These are phyloP conservation scores for Urocolius indicus DNA, from an alignment of 2,113 vertebrate species.

Conservation along the genomic window DNA sequence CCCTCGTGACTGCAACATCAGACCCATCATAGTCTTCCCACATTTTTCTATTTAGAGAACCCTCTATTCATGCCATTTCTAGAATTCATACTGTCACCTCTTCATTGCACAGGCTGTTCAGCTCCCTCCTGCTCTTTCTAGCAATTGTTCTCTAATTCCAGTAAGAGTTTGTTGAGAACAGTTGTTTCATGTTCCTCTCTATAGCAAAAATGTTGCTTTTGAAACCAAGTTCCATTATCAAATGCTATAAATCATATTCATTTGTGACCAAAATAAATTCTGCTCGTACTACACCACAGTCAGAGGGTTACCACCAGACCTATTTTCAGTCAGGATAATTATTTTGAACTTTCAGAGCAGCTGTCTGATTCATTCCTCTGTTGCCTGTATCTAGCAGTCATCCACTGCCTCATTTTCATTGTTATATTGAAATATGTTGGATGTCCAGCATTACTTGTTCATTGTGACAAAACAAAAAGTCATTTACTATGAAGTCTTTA, in stretches of 20 bases:
- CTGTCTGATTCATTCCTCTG: constrained; percentile 42
- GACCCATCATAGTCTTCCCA: constrained; percentile 19
- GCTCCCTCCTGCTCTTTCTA: constrained; percentile 6
- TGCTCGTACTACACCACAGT: neutral
- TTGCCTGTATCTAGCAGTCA: neutral
- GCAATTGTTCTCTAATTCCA: constrained; percentile 8
- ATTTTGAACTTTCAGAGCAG: constrained; percentile 61
- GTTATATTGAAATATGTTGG: neutral
- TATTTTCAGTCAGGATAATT: constrained; percentile 55
- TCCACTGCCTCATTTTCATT: constrained; percentile 5
- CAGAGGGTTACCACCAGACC: constrained; percentile 16
- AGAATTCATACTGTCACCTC: constrained; percentile 9
- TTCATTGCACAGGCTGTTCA: neutral
- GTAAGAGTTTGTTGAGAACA: neutral
- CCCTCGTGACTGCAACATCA: neutral
- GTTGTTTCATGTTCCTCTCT: neutral
- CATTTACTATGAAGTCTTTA: constrained; percentile 20
- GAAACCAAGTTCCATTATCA: constrained; percentile 10
- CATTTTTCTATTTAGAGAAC: constrained; percentile 41
- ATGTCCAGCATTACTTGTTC: constrained; percentile 5
- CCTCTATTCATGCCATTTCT: constrained; percentile 22
- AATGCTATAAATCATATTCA: constrained; percentile 11
- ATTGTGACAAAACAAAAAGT: constrained; percentile 50
- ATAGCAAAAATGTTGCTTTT: constrained; percentile 36
- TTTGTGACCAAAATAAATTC: constrained; percentile 35